Conservation (phyloP, 2,797 vertebrate genomes). For the Karalla daura region DNA sequence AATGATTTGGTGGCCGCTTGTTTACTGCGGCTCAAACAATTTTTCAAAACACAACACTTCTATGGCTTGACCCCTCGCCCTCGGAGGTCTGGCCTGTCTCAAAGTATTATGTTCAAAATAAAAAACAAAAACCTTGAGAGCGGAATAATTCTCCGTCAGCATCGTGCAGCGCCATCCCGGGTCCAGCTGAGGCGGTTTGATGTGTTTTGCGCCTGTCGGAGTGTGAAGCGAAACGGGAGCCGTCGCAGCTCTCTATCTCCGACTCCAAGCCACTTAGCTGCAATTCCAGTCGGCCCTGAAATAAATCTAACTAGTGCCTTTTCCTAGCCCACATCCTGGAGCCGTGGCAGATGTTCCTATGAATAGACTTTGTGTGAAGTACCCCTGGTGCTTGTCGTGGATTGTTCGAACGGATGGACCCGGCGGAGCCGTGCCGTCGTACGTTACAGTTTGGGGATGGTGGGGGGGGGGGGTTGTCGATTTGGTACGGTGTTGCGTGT, state of each 20-base stretch:
- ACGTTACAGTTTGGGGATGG: conserved; percentile 15
- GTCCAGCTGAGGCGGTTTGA: conserved; percentile 36
- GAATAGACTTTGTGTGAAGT: conserved; percentile 43
- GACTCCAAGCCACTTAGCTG: conserved; percentile 49
- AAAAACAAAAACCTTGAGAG: conserved; percentile 10
- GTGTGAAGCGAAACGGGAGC: conserved; percentile 51
- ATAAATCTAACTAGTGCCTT: conserved; percentile 48
- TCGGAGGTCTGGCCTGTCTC: conserved; percentile 30
- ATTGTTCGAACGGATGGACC: conserved; percentile 50
- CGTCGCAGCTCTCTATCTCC: conserved; percentile 49
- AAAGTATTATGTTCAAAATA: conserved; percentile 25
- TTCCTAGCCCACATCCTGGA: conserved; percentile 53
- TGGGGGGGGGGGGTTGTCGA: conserved; percentile 24
- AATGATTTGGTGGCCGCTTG: conserved; percentile 34
- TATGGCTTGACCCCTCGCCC: conserved; percentile 40
- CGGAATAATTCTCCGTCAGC: conserved; percentile 6
- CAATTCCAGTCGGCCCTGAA: conserved; percentile 39
- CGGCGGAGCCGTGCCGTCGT: conserved; percentile 29
- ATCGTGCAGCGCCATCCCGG: conserved; percentile 25
- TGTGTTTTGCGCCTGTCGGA: conserved; percentile 42
- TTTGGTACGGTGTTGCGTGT: conserved; percentile 6
- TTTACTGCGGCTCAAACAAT: conserved; percentile 46
- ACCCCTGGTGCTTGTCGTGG: conserved; percentile 51
- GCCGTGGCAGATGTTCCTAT: conserved; percentile 59
- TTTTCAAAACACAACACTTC: conserved; percentile 42